These are phyloP conservation scores for Pogona vitticeps DNA, from an alignment of 2,113 vertebrate species.

Conservation along the genomic window DNA sequence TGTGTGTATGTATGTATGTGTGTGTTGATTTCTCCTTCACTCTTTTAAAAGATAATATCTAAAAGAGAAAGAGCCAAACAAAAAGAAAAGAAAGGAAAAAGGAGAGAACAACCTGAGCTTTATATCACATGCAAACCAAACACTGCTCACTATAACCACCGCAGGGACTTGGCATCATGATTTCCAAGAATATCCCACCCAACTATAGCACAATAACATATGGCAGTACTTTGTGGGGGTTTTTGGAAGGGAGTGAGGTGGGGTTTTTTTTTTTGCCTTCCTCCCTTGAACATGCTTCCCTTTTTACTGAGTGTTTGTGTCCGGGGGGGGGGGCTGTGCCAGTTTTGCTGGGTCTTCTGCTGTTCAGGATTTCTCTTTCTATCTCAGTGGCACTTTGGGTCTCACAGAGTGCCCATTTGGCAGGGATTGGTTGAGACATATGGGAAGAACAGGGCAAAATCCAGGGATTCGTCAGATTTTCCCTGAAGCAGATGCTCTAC, in stretches of 20 bases:
- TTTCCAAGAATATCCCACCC: neutral
- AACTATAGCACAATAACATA: neutral
- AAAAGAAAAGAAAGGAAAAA: too few relatives aligned
- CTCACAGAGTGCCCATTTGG: neutral
- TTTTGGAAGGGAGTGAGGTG: too few relatives aligned
- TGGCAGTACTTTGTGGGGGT: neutral
- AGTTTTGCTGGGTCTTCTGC: conserved; percentile 16
- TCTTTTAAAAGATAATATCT: neutral
- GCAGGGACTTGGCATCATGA: neutral
- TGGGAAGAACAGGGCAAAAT: conserved; percentile 27
- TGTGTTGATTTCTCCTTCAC: neutral
- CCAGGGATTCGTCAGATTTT: conserved; percentile 17
- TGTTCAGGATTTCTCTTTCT: conserved; percentile 38
- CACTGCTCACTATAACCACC: neutral
- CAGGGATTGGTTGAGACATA: conserved; percentile 31
- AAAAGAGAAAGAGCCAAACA: too few relatives aligned
- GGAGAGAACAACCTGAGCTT: neutral
- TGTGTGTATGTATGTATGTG: too few relatives aligned
- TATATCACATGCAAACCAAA: neutral
- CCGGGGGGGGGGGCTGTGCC: neutral
- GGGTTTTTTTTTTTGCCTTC: conserved; percentile 24
- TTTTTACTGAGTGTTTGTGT: neutral
- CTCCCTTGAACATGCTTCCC: conserved; percentile 30
- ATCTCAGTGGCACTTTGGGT: conserved; percentile 15
- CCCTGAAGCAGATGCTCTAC: conserved; percentile 1